phyloP scores from a whole-genome alignment of 2,888 invertebrate genomes.

The Amiota minor region DNA sequence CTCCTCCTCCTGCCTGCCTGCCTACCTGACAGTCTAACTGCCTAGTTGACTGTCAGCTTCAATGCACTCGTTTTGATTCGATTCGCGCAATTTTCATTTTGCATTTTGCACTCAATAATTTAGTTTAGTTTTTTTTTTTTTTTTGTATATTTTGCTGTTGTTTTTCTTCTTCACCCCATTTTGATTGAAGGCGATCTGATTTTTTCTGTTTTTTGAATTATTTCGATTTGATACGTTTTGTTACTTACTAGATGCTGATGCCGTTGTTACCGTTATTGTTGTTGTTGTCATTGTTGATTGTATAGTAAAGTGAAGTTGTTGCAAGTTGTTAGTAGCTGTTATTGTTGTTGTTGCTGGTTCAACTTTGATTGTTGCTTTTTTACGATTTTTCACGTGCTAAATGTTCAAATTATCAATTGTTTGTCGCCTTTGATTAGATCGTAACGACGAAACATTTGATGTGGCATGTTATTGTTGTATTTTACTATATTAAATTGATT shows the following conservation, averaged over 20 bases:
- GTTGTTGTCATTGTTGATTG: conserved; percentile 7
- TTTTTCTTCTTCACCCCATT: neutral
- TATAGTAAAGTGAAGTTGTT: conserved; percentile 36
- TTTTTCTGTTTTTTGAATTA: conserved; percentile 24
- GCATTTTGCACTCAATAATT: conserved; percentile 5
- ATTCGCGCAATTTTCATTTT: conserved; percentile 27
- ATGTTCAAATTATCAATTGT: conserved; percentile 60
- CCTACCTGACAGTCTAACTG: neutral
- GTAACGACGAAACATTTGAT: neutral
- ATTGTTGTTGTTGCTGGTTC: conserved; percentile 31
- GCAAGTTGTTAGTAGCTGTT: conserved; percentile 32
- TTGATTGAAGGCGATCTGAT: conserved; percentile 27
- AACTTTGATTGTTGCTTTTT: conserved; percentile 50
- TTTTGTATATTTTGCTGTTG: conserved; percentile 5
- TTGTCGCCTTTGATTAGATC: conserved; percentile 32
- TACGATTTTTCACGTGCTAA: conserved; percentile 50
- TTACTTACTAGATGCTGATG: neutral
- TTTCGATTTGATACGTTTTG: conserved; percentile 22
- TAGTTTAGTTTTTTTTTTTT: neutral
- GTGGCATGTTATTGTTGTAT: neutral
- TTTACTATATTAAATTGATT: no score
- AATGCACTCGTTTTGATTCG: conserved; percentile 22
- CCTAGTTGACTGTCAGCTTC: conserved; percentile 3
- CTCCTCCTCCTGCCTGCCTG: neutral
- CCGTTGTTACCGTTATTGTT: neutral